A percentile compares a stretch with the other conserved stretches of the same genome.
Conservation (phyloP, 2,888 invertebrate species). For the Agrochola lota region DNA sequence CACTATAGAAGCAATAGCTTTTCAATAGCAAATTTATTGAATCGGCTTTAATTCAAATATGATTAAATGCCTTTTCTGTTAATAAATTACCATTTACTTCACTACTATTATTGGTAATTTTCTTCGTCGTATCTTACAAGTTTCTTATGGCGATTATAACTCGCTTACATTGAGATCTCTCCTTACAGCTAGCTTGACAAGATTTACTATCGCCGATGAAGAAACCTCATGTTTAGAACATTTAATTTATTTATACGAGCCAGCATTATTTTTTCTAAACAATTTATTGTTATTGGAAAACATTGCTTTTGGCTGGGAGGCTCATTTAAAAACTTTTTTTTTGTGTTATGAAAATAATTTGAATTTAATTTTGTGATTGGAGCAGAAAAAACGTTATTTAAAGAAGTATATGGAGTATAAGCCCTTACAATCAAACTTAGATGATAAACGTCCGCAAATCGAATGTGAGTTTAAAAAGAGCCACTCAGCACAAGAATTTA, state of each 20-base stretch:
- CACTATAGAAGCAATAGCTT: neutral
- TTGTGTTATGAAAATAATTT: slow-evolving; percentile 1
- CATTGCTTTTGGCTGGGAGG: slow-evolving; percentile 35
- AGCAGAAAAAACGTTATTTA: neutral
- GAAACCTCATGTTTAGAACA: slow-evolving; percentile 62
- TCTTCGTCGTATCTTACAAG: neutral
- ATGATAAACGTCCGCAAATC: no score
- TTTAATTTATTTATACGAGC: slow-evolving; percentile 64
- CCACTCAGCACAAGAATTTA: neutral
- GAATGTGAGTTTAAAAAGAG: no score
- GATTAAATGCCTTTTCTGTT: neutral
- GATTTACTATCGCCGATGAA: slow-evolving; percentile 64
- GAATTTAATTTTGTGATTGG: slow-evolving; percentile 13
- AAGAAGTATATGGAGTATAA: neutral
- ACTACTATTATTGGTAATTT: neutral
- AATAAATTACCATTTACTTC: neutral
- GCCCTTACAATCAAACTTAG: neutral
- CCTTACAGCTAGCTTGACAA: slow-evolving; percentile 47
- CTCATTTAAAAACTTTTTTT: slow-evolving; percentile 29
- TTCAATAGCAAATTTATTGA: neutral
- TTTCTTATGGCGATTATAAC: neutral
- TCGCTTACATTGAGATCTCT: slow-evolving; percentile 48
- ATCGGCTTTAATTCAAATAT: neutral
- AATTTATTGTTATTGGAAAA: slow-evolving; percentile 65
- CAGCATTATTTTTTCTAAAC: slow-evolving; percentile 44